Conservation (phyloP, 2,888 invertebrate genomes). For the Luperina testacea region DNA sequence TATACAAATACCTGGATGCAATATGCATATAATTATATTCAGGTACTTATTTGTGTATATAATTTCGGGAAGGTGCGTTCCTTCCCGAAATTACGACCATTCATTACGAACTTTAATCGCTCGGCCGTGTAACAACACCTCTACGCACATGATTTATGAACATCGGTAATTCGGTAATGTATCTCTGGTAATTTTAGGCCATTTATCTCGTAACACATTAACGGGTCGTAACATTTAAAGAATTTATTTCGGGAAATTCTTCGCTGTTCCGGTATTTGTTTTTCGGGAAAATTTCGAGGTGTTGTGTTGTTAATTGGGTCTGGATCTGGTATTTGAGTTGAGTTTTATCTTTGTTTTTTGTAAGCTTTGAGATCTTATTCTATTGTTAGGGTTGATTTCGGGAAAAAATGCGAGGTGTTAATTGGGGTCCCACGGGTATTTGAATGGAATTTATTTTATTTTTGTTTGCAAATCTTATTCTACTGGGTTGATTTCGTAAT, state of each 20-base stretch:
- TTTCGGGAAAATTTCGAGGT: background rate
- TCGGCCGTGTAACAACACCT: slow-evolving; percentile 32
- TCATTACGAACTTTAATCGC: slow-evolving; percentile 53
- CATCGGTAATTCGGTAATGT: slow-evolving; percentile 60
- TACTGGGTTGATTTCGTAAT: too few species aligned
- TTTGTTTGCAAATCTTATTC: background rate
- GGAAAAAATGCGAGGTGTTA: background rate
- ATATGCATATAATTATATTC: too few species aligned
- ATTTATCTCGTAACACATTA: slow-evolving; percentile 58
- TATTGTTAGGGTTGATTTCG: background rate
- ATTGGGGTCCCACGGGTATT: too few species aligned
- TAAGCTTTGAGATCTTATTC: background rate
- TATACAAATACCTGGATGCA: too few species aligned
- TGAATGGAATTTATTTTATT: background rate
- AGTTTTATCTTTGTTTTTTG: background rate
- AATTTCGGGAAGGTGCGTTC: background rate
- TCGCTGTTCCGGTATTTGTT: background rate
- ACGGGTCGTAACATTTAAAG: slow-evolving; percentile 24
- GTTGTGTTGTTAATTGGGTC: background rate
- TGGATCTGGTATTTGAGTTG: background rate
- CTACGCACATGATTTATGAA: slow-evolving; percentile 61
- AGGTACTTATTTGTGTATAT: too few species aligned
- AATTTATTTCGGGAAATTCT: slow-evolving; percentile 16
- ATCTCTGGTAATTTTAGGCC: slow-evolving; percentile 59
- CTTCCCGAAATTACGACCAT: slow-evolving; percentile 33